Conservation (phyloP, 2,797 vertebrate genomes). For the Rachycentron canadum region DNA sequence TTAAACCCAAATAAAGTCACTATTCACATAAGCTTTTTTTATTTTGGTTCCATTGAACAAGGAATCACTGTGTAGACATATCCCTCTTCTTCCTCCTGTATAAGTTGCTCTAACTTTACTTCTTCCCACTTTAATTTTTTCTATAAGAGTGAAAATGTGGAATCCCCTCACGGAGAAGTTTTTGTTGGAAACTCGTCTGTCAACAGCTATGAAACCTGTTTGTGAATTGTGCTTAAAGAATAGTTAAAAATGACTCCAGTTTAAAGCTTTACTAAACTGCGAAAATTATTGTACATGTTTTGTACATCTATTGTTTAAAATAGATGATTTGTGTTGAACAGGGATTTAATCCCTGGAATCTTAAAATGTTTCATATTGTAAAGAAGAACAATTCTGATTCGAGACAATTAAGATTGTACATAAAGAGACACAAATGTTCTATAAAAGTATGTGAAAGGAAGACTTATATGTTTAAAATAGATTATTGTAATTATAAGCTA, state of each 20-base stretch:
- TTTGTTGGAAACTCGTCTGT: conserved; percentile 54
- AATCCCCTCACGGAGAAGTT: conserved; percentile 49
- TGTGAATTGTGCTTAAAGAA: conserved; percentile 80
- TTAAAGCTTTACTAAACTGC: conserved; percentile 97
- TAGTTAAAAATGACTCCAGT: conserved; percentile 87
- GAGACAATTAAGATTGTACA: conserved; percentile 95
- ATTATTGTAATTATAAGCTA: conserved; percentile 99
- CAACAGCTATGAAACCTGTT: conserved; percentile 63
- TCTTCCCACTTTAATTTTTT: conserved; percentile 40
- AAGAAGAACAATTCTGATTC: conserved; percentile 90
- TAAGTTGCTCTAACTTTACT: conserved; percentile 52
- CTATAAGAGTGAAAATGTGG: conserved; percentile 49
- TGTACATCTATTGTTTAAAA: conserved; percentile 99
- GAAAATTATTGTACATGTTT: conserved; percentile 92
- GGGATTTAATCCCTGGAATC: conserved; percentile 89
- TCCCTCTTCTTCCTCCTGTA: conserved; percentile 22
- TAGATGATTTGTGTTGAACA: conserved; percentile 95
- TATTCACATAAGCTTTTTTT: conserved; percentile 68
- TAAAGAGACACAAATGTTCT: conserved; percentile 96
- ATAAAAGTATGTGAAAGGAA: conserved; percentile 96
- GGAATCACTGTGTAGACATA: conserved; percentile 57
- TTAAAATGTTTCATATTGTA: conserved; percentile 97
- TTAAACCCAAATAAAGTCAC: conserved; percentile 81
- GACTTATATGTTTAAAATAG: conserved; percentile 97
- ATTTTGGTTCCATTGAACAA: conserved; percentile 45